Evolutionary conservation across 2,113 vertebrate genomes (phyloP).

Genomic region (Marcusenius ussheri): DNA sequence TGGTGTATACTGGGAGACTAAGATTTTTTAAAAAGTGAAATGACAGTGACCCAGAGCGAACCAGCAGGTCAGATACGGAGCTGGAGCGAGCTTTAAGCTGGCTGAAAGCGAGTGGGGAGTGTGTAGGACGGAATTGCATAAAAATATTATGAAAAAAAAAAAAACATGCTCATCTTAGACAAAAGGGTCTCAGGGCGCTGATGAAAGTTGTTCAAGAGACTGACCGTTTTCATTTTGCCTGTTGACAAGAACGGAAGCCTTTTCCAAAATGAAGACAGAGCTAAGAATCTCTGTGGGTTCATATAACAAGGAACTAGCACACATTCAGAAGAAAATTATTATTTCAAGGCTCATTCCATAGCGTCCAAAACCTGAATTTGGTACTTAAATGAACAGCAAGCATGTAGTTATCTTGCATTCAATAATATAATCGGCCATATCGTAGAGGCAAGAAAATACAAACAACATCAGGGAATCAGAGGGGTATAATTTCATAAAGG

Average conservation of each 20-base stretch:
- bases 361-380: not conserved
- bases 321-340: not conserved
- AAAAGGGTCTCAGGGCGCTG: not conserved
- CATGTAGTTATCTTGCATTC: not conserved
- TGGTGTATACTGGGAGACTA: not conserved
- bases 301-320: not conserved
- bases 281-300: not conserved
- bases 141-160: not conserved
- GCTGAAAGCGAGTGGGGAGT: not conserved
- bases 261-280: not conserved
- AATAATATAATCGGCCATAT: not conserved
- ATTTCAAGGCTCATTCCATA: not conserved
- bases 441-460: not conserved
- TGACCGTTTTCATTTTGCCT: not conserved
- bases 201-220: not conserved
- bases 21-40: not conserved
- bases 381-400: not conserved
- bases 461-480: not conserved
- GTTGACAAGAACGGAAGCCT: not conserved
- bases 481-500: constrained; percentile 10
- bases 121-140: not conserved
- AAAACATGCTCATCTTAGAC: not conserved
- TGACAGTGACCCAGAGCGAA: not conserved
- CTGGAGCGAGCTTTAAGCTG: not conserved
- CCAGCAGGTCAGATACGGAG: not conserved